phyloP scores from a whole-genome alignment of 2,888 invertebrate species.

The Tetrapedia diversipes region DNA sequence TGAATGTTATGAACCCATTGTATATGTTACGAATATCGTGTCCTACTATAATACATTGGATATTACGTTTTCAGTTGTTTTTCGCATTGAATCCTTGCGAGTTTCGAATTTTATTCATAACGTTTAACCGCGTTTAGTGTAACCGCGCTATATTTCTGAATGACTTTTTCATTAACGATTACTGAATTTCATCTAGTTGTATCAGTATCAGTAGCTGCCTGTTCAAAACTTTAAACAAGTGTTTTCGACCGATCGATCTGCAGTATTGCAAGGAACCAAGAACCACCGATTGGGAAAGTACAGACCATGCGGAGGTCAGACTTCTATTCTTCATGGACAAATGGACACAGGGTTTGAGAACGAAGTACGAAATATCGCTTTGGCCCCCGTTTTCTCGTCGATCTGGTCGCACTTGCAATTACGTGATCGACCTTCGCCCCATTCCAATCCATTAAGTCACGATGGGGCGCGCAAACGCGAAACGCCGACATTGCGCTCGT shows the following conservation, averaged over 20 bases:
- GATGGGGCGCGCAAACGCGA: conserved; percentile 60
- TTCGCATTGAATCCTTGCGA: too few relatives aligned
- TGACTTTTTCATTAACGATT: neutral
- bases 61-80: too few relatives aligned
- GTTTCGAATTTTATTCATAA: neutral
- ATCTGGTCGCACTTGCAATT: conserved; percentile 66
- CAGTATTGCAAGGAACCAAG: conserved; percentile 48
- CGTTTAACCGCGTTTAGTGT: neutral
- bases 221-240: conserved; percentile 40
- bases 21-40: too few relatives aligned
- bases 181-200: neutral
- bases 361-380: conserved; percentile 68
- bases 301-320: conserved; percentile 43
- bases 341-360: conserved; percentile 63
- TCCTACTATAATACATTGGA: too few relatives aligned
- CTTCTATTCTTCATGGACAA: conserved; percentile 67
- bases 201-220: neutral
- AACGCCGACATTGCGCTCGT: conserved; percentile 43
- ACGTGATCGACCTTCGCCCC: conserved; percentile 71
- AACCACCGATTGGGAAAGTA: conserved; percentile 66
- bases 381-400: conserved; percentile 32
- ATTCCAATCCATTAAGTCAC: conserved; percentile 69
- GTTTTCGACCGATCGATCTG: conserved; percentile 49
- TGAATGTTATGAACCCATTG: too few relatives aligned
- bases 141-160: neutral